Evolutionary conservation across 2,113 vertebrate genomes (phyloP).

Genomic region (Actinemys pallida): DNA sequence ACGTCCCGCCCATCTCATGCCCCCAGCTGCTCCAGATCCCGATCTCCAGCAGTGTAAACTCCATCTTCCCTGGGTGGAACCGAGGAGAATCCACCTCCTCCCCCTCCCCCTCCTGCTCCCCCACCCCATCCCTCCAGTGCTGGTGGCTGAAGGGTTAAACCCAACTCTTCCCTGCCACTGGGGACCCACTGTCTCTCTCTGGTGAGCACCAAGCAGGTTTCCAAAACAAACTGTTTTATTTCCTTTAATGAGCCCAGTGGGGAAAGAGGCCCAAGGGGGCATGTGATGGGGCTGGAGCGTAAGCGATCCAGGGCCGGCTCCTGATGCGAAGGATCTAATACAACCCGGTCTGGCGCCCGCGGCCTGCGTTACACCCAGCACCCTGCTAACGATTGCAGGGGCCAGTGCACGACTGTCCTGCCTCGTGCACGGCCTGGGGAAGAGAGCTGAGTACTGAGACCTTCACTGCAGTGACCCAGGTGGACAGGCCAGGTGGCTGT

Average conservation of each 20-base stretch:
- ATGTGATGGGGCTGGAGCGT: background rate
- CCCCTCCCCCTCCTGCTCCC: background rate
- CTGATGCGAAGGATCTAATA: background rate
- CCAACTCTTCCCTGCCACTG: background rate
- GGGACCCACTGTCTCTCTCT: background rate
- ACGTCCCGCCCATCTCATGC: background rate
- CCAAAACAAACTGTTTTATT: background rate
- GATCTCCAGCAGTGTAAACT: background rate
- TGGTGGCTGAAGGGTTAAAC: background rate
- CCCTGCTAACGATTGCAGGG: background rate
- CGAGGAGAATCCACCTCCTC: background rate
- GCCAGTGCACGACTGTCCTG: background rate
- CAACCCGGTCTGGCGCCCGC: background rate
- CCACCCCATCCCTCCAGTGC: background rate
- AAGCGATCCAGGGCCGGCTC: background rate
- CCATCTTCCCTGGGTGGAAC: background rate
- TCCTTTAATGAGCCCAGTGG: background rate
- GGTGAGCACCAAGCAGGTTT: background rate
- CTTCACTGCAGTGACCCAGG: background rate
- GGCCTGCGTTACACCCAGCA: background rate
- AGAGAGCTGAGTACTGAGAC: background rate
- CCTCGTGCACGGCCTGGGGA: background rate
- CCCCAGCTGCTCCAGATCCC: background rate
- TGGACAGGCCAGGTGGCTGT: no score
- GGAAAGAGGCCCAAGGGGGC: background rate